A percentile compares a stretch with the other conserved stretches of the same genome.
phyloP scores from a whole-genome alignment of 2,888 invertebrate species.

The Saturnia pavonia region DNA sequence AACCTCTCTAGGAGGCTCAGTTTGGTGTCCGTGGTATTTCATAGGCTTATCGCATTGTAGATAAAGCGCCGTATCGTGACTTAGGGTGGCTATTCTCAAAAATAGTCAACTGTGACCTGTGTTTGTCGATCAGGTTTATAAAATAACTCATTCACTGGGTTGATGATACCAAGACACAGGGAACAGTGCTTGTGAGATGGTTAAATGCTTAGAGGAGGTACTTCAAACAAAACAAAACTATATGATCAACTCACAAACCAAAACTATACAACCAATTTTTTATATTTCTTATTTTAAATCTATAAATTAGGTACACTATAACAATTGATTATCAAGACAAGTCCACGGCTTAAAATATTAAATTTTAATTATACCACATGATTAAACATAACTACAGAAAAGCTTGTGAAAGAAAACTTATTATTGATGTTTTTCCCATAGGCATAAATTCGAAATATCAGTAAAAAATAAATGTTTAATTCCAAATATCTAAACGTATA shows the following conservation, averaged over 20 bases:
- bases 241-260: neutral
- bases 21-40: neutral
- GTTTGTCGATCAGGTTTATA: neutral
- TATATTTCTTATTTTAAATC: neutral
- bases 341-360: too few species aligned
- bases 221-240: neutral
- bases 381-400: too few species aligned
- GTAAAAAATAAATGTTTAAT: too few species aligned
- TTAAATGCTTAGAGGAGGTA: neutral
- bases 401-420: too few species aligned
- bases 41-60: neutral
- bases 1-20: neutral
- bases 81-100: neutral
- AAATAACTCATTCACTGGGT: too few species aligned
- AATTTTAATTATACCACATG: too few species aligned
- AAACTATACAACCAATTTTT: neutral
- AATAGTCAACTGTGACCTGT: neutral
- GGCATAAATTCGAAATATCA: too few species aligned
- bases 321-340: too few species aligned
- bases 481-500: too few species aligned
- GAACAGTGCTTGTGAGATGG: slow-evolving; percentile 1
- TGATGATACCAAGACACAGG: neutral
- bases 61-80: neutral
- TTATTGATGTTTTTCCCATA: too few species aligned
- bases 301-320: too few species aligned